Evolutionary conservation across 92 coral and sea anemone species (phyloP).

Genomic region (Siderastrea radians): DNA sequence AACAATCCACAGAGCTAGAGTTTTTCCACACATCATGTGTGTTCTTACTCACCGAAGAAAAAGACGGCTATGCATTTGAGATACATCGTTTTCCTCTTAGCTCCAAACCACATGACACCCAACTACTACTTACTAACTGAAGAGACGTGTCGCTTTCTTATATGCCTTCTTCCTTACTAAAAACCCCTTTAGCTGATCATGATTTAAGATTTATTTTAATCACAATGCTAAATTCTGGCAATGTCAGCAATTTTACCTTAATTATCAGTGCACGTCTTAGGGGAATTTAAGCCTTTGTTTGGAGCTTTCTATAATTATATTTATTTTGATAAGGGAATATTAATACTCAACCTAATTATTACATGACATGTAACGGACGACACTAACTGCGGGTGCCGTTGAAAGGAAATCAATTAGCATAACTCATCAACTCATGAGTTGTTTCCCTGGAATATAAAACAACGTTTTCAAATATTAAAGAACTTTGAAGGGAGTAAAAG

Average conservation of each 20-base stretch:
- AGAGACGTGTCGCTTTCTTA: neutral
- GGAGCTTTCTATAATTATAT: neutral
- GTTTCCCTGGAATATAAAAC: too few species aligned
- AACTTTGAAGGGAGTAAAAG: too few species aligned
- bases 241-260: too few species aligned
- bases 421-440: too few species aligned
- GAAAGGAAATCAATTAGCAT: too few species aligned
- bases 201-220: neutral
- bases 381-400: too few species aligned
- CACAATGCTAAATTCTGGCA: neutral
- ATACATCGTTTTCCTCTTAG: neutral
- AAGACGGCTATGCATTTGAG: neutral
- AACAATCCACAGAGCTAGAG: too few species aligned
- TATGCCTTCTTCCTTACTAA: neutral
- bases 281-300: neutral
- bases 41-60: neutral
- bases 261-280: neutral
- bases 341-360: too few species aligned
- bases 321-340: too few species aligned
- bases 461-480: too few species aligned
- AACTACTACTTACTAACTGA: neutral
- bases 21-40: too few species aligned
- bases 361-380: too few species aligned
- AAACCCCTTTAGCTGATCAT: neutral
- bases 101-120: neutral